These are phyloP conservation scores for Leptinotarsa peninsularis DNA, from an alignment of 2,888 invertebrate genomes.

Conservation along the genomic window DNA sequence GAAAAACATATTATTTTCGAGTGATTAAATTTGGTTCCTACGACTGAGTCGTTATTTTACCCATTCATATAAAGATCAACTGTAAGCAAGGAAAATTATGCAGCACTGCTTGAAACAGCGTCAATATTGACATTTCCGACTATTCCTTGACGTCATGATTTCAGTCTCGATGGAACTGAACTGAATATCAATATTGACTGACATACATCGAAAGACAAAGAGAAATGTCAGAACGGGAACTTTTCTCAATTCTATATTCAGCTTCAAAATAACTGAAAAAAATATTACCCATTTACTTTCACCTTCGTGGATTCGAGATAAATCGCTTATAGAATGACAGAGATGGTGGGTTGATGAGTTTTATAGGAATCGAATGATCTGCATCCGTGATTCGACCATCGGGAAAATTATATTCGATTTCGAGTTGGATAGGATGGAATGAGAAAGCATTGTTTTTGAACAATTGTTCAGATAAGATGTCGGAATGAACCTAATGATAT, in stretches of 20 bases:
- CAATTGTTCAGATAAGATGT: not conserved
- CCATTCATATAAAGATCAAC: not conserved
- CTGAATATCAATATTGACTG: slow-evolving; percentile 21
- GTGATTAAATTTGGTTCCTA: too few species aligned
- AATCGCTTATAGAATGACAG: not conserved
- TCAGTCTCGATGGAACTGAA: slow-evolving; percentile 4
- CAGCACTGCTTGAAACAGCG: not conserved
- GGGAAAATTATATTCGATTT: not conserved
- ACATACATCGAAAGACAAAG: not conserved
- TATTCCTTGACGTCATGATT: slow-evolving; percentile 3
- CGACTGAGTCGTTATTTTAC: too few species aligned
- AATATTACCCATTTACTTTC: not conserved
- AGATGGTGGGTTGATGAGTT: not conserved
- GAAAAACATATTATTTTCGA: too few species aligned
- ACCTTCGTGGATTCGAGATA: not conserved
- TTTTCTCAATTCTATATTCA: not conserved
- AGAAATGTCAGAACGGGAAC: not conserved
- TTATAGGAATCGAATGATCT: not conserved
- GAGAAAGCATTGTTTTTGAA: not conserved
- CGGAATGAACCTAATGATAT: not conserved
- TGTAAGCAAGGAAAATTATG: not conserved
- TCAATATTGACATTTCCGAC: not conserved
- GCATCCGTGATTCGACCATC: not conserved
- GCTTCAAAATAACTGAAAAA: not conserved
- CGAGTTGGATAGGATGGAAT: not conserved